These are phyloP conservation scores for Allygus modestus DNA, from an alignment of 2,888 invertebrate genomes.

Conservation along the genomic window DNA sequence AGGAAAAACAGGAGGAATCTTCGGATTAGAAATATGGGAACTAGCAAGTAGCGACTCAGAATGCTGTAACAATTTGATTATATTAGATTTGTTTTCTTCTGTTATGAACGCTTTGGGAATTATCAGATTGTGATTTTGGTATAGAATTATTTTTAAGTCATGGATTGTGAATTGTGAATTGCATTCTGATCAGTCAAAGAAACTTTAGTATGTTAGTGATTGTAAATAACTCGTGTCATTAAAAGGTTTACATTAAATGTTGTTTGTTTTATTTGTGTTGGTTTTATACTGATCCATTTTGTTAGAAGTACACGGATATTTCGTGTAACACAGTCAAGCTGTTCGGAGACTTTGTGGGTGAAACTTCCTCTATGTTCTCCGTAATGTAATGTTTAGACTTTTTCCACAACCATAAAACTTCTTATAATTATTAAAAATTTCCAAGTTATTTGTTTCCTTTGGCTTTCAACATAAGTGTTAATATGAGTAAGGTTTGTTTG, in stretches of 20 bases:
- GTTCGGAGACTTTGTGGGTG: no score
- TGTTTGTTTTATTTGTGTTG: neutral
- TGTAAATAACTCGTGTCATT: constrained; percentile 28
- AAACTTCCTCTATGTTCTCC: no score
- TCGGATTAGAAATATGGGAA: neutral
- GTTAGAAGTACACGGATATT: no score
- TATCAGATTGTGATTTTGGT: neutral
- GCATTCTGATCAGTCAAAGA: neutral
- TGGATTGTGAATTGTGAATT: neutral
- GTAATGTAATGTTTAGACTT: no score
- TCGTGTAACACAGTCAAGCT: no score
- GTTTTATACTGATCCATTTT: no score
- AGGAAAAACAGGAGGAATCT: neutral
- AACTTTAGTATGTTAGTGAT: neutral
- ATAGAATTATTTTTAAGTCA: neutral
- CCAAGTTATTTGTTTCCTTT: no score
- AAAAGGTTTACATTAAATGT: constrained; percentile 14
- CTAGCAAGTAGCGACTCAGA: neutral
- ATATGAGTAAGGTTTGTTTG: no score
- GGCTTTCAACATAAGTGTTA: no score
- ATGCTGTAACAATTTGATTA: neutral
- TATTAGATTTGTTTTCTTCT: neutral
- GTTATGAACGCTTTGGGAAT: neutral
- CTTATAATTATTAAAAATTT: no score
- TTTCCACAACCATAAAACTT: no score